Percentiles rank a stretch among this genome's conserved stretches.
Evolutionary conservation across 2,113 vertebrate species (phyloP).

Genomic region (Chroicocephalus ridibundus): DNA sequence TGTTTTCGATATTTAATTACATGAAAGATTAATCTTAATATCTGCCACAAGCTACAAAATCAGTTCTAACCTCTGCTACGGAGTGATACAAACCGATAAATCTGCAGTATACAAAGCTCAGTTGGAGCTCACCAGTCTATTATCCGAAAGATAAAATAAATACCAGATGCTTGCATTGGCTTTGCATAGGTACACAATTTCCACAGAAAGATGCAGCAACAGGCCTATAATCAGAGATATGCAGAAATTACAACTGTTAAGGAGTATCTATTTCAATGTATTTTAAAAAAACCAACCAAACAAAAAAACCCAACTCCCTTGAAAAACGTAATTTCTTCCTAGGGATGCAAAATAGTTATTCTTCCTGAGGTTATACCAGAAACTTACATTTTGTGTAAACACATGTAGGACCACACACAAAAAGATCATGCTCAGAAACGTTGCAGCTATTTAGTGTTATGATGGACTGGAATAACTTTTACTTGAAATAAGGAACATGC

Average conservation of each 20-base stretch:
- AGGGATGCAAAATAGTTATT: not conserved
- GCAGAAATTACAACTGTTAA: not conserved
- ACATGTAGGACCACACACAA: not conserved
- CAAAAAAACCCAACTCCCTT: not conserved
- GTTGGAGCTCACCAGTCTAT: not conserved
- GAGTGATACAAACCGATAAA: not conserved
- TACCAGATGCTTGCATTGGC: not conserved
- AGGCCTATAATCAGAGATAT: not conserved
- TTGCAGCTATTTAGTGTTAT: not conserved
- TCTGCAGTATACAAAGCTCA: not conserved
- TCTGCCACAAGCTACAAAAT: not conserved
- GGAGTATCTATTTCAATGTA: not conserved
- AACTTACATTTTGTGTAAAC: not conserved
- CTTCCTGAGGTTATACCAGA: not conserved
- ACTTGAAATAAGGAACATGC: not conserved
- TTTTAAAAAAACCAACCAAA: not conserved
- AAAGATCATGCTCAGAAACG: not conserved
- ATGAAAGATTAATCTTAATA: not conserved
- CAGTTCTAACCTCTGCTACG: not conserved
- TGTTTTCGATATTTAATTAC: not conserved
- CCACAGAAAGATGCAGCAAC: not conserved
- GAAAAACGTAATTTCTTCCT: not conserved
- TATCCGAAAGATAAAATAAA: not conserved
- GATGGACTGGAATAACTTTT: not conserved
- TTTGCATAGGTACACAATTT: not conserved